Base-by-base conservation (phyloP, 2,888 invertebrate species). In the Pyrochroa serraticornis region DNA sequence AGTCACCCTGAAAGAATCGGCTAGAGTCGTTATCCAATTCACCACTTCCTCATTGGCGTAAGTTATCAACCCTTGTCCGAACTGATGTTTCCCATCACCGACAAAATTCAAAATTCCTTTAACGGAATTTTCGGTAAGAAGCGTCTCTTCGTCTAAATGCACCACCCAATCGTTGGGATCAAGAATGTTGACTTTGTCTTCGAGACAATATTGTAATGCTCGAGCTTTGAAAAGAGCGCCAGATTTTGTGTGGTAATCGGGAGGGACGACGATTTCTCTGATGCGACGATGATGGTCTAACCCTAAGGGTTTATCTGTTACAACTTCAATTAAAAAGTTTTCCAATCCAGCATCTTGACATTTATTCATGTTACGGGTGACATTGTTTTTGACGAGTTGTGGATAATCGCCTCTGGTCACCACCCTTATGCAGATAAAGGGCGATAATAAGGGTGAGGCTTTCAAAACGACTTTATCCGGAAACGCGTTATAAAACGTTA, bases 21-120 rank as follows among this genome's bases (percentile, higher is more conserved):
- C 96, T 65, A 97, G 81, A 0, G 97, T 97, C 12, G 97, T 97
- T 61, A 97, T 83, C 96, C 97, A 97, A 77, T 97, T 97, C 48
- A 97, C 93, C 64, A 97, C 91, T 76, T 93, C 90, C 79, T 96
- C 96, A 81, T 95, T 97, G 3, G 97, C 96, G 81, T 97, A 97
- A 2, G 95, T 96, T 60, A 96, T 95, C 46, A 96, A 82, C 2
- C 96, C 97, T 81, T 97, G 97, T 0, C 97, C 97, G 81, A 97
- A 96, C 61, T 93, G 93, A 81, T 95, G 92, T 76, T 93, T 94
- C 0, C 96, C 97, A 80, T 96, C 95, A 66, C 91, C 82, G 13
- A 95, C 94, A 83, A 97, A 97, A 78, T 97, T 97, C 36, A 97
- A 82, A 71, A 97, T 90, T 7, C 95, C 95, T 49, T 89, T 84